Percentiles rank a stretch among this genome's conserved stretches.
Conservation (phyloP, 2,113 vertebrate genomes). For the Pluvianellus socialis region DNA sequence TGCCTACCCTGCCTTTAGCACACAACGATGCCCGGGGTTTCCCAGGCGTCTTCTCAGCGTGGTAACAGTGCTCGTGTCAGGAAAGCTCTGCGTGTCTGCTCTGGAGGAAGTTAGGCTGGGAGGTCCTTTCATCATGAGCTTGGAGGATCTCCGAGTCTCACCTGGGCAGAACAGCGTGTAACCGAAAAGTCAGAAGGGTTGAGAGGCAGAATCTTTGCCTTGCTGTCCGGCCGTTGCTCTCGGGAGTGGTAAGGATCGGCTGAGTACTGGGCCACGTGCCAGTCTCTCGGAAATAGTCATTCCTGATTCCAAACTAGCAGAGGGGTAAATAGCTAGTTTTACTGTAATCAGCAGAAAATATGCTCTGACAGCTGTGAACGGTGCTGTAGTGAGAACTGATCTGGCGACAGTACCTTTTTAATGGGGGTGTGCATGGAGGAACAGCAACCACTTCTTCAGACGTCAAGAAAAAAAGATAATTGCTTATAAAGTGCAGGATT, state of each 20-base stretch:
- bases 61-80: rapidly evolving
- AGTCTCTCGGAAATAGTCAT: background rate
- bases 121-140: background rate
- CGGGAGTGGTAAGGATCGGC: background rate
- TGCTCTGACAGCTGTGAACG: rapidly evolving
- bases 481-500: background rate
- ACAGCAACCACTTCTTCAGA: background rate
- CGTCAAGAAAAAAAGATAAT: too few relatives aligned
- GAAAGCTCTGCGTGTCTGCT: background rate
- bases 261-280: background rate
- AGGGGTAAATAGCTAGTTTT: background rate
- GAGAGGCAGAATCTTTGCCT: background rate
- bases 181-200: background rate
- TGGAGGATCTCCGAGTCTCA: background rate
- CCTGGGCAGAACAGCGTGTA: background rate
- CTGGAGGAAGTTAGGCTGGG: background rate
- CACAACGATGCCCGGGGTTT: background rate
- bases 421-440: background rate
- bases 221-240: background rate
- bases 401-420: background rate
- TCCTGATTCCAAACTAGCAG: background rate
- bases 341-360: background rate
- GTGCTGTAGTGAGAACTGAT: background rate
- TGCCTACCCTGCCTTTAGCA: background rate
- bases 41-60: too few relatives aligned